Conservation (phyloP, 2,888 invertebrate genomes). For the Pyralis farinalis region DNA sequence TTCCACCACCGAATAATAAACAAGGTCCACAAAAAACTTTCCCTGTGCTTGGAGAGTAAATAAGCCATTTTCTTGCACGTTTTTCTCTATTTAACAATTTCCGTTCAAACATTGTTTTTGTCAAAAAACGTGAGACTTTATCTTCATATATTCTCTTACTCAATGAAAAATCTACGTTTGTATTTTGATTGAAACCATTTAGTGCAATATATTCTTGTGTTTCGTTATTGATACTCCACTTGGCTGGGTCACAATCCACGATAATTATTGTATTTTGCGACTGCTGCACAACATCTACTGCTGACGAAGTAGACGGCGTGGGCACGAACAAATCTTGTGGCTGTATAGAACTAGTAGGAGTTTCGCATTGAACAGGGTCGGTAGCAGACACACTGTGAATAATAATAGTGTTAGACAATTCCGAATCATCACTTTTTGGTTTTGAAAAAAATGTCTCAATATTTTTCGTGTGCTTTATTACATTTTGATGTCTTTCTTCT, state of each 20-base stretch:
- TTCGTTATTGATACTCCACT: conserved; percentile 11
- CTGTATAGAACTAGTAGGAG: conserved; percentile 7
- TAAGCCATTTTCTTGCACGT: conserved; percentile 10
- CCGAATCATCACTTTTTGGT: conserved; percentile 6
- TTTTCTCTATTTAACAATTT: conserved; percentile 10
- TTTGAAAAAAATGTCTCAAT: conserved; percentile 7
- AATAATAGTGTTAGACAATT: conserved; percentile 2
- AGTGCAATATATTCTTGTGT: conserved; percentile 12
- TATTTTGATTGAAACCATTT: conserved; percentile 11
- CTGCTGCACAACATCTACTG: conserved; percentile 3
- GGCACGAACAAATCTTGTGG: conserved; percentile 8
- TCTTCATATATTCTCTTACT: conserved; percentile 12
- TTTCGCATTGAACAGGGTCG: conserved; percentile 5
- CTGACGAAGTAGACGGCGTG: conserved; percentile 6
- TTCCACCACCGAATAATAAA: conserved; percentile 8
- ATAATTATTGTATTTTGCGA: conserved; percentile 8
- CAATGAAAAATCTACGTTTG: conserved; percentile 13
- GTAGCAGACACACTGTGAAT: conserved; percentile 4
- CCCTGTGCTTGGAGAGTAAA: conserved; percentile 10
- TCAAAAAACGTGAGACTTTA: conserved; percentile 12
- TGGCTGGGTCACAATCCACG: conserved; percentile 13
- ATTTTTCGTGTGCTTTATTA: conserved; percentile 10
- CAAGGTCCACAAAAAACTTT: conserved; percentile 8
- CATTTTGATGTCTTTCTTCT: conserved; percentile 8
- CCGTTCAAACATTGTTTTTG: conserved; percentile 9